These are phyloP conservation scores for Sebastiscus tertius DNA, from an alignment of 2,797 vertebrate genomes.

Conservation along the genomic window DNA sequence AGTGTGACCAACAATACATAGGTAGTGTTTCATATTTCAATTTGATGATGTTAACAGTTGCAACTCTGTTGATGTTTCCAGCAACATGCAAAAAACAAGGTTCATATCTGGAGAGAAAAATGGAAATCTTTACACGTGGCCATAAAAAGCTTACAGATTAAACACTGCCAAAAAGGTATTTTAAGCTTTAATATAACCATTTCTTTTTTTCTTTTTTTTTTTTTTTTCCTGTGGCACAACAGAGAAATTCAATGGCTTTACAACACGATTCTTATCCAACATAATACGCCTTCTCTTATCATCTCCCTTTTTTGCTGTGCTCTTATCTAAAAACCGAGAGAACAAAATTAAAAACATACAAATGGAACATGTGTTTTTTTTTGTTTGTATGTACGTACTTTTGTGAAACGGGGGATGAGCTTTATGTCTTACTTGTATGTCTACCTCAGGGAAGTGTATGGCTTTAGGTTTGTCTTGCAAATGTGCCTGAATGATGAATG, in stretches of 20 bases:
- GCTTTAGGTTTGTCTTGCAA: constrained; percentile 82
- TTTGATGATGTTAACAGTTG: constrained; percentile 41
- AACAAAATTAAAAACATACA: constrained; percentile 64
- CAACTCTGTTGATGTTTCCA: constrained; percentile 53
- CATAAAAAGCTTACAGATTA: constrained; percentile 70
- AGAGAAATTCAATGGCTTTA: constrained; percentile 76
- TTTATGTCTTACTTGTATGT: constrained; percentile 65
- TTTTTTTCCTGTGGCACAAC: constrained; percentile 64
- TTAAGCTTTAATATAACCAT: constrained; percentile 73
- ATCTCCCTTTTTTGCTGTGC: constrained; percentile 68
- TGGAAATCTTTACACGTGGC: constrained; percentile 48
- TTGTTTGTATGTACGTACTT: constrained; percentile 44
- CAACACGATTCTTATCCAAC: constrained; percentile 67
- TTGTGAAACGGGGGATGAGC: constrained; percentile 34
- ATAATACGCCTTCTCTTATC: constrained; percentile 45
- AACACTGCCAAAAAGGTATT: constrained; percentile 74
- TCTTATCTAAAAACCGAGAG: constrained; percentile 71
- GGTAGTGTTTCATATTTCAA: constrained; percentile 67
- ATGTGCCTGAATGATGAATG: constrained; percentile 74
- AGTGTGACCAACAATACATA: constrained; percentile 56
- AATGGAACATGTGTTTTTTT: constrained; percentile 55
- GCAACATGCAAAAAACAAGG: constrained; percentile 66
- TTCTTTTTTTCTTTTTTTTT: constrained; percentile 37
- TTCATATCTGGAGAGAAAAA: constrained; percentile 57
- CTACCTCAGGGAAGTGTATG: constrained; percentile 82